Percentiles rank a stretch among this genome's conserved stretches.
phyloP scores from a whole-genome alignment of 2,888 invertebrate genomes.

The Volucella zonaria region DNA sequence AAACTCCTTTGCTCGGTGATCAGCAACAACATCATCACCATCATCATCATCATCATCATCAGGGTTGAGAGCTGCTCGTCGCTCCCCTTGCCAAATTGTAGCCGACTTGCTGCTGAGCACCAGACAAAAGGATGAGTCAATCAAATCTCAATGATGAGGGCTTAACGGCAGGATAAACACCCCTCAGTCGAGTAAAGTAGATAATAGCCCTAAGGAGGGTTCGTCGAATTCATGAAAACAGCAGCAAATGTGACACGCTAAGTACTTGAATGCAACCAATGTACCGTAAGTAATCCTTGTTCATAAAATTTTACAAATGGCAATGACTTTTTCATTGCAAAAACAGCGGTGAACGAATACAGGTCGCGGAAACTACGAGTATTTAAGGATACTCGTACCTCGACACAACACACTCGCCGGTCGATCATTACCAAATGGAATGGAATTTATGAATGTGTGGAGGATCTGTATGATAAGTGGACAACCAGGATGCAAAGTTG shows the following conservation, averaged over 20 bases:
- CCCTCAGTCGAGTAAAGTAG: conserved; percentile 65
- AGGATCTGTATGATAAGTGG: conserved; percentile 1
- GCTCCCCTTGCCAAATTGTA: conserved; percentile 31
- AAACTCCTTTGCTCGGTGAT: conserved; percentile 59
- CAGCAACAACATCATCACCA: conserved; percentile 43
- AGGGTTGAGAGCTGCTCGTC: conserved; percentile 37
- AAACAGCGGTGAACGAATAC: neutral
- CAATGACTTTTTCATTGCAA: conserved; percentile 47
- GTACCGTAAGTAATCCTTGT: conserved; percentile 75
- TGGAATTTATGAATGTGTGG: conserved; percentile 1
- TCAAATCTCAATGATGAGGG: conserved; percentile 78
- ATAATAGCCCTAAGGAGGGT: conserved; percentile 71
- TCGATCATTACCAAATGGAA: conserved; percentile 7
- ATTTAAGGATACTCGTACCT: neutral
- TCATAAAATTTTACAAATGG: conserved; percentile 10
- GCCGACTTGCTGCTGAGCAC: conserved; percentile 30
- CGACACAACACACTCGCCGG: neutral
- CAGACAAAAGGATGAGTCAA: conserved; percentile 77
- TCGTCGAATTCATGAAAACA: conserved; percentile 15
- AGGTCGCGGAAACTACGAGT: conserved; percentile 12
- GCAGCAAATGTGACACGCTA: conserved; percentile 64
- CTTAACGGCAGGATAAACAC: conserved; percentile 75
- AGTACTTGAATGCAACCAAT: conserved; percentile 74
- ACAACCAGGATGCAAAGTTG: neutral
- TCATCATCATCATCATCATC: conserved; percentile 48